Conservation (phyloP, 1,140 invertebrate genomes). For the Drosophila kikkawai region DNA sequence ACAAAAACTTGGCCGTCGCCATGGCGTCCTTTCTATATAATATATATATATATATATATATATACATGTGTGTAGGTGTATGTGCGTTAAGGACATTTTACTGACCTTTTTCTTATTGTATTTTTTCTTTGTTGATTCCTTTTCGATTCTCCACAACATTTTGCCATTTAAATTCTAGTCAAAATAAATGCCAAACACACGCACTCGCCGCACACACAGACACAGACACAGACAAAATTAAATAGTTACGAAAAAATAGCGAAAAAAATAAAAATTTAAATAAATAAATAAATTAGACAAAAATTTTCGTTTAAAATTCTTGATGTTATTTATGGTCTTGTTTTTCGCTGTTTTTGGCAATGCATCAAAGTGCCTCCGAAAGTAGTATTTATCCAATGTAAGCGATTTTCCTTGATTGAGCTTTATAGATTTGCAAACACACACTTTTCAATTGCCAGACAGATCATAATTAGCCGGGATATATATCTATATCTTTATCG, state of each 20-base stretch:
- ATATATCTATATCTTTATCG: background rate
- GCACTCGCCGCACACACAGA: background rate
- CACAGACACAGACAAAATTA: constrained; percentile 55
- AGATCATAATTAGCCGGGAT: background rate
- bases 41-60: background rate
- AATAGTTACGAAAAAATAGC: constrained; percentile 22
- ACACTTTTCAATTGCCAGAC: constrained; percentile 12
- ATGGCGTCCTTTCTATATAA: constrained; percentile 40
- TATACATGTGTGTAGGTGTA: background rate
- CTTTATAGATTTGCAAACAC: constrained; percentile 29
- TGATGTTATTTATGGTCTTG: constrained; percentile 37
- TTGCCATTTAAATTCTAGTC: constrained; percentile 62
- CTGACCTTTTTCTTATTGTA: constrained; percentile 22
- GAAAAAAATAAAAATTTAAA: constrained; percentile 1
- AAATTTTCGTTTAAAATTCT: constrained; percentile 23
- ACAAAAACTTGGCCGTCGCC: constrained; percentile 48
- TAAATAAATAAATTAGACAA: constrained; percentile 1
- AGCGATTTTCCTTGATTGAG: constrained; percentile 21
- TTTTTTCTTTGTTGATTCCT: constrained; percentile 9
- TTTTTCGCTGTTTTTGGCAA: constrained; percentile 33
- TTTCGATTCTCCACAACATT: constrained; percentile 27
- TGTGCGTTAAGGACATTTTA: constrained; percentile 22
- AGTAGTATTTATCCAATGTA: constrained; percentile 18
- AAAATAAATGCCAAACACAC: constrained; percentile 27
- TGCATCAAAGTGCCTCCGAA: constrained; percentile 28